Conservation (phyloP, 2,888 invertebrate species). For the Leptodirus hochenwartii region DNA sequence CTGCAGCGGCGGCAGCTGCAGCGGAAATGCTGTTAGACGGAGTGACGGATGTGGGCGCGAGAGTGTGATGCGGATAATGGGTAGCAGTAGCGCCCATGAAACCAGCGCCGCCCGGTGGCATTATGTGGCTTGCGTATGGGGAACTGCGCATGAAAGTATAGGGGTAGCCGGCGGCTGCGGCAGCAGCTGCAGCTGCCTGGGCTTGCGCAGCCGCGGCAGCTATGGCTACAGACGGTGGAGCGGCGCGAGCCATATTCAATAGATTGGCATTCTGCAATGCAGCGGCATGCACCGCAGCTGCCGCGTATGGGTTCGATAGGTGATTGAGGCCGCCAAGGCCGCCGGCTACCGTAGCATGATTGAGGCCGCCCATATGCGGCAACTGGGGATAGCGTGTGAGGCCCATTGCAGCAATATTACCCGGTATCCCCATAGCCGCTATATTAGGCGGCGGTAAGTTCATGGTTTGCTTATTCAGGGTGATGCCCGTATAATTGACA, state of each 20-base stretch:
- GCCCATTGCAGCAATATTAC: no score
- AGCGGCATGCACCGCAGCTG: conserved; percentile 16
- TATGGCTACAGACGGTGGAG: conserved; percentile 29
- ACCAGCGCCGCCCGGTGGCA: conserved; percentile 22
- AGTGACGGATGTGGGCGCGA: conserved; percentile 28
- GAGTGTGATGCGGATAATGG: conserved; percentile 23
- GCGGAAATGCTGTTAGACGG: conserved; percentile 18
- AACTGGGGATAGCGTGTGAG: no score
- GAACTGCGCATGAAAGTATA: no score
- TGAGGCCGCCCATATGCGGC: no score
- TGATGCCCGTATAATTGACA: conserved; percentile 49
- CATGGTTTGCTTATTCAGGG: conserved; percentile 43
- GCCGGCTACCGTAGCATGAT: conserved; percentile 22
- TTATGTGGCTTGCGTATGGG: conserved; percentile 27
- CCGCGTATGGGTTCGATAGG: conserved; percentile 23
- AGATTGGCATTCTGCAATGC: conserved; percentile 16
- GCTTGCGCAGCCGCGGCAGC: conserved; percentile 16
- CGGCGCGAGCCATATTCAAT: conserved; percentile 20
- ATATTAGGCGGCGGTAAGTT: conserved; percentile 24
- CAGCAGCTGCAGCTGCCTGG: conserved; percentile 27
- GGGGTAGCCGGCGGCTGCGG: conserved; percentile 28
- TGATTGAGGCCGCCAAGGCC: conserved; percentile 19
- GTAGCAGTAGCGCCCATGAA: no score
- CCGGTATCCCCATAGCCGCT: conserved; percentile 14
- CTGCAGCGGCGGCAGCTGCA: conserved; percentile 25